Evolutionary conservation across 2,888 invertebrate genomes (phyloP), one percentile per base, ranked within the genome.

Genomic region (Xylota segnis): DNA sequence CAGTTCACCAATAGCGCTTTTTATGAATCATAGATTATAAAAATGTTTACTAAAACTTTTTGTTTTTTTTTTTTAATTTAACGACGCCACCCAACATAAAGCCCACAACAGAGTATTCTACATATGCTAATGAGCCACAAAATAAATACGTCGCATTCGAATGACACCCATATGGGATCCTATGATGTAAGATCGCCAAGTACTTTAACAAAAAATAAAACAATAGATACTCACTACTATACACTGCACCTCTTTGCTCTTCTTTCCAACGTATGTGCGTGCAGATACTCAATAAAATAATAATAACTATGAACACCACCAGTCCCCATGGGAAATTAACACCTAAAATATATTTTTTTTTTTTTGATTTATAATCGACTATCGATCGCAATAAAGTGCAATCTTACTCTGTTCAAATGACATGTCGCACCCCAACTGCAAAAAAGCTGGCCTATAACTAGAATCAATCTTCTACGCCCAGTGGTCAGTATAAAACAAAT

Each of bases 221-320:
- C 6, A 54, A 14, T 29, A 81, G 23, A 23, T 37, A 37, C 81
- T 82, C 58, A 82, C 82, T 76, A 37, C 52, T 14, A 18, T 82
- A 82, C n/a, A 54, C 4, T n/a, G 58, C 43, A 65, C 65, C 18
- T 6, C 14, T 40, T 3, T 27, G 27, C 29, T 70, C 23, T 10
- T 37, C 45, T 27, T 23, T 50, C 29, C 76, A 76, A 18, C 56
- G 50, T n/a, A n/a, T n/a, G 5, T 56, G 68, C 10, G 76, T 58
- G n/a, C 70, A 82, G 4, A 71, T 29, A 34, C 70, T 43, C 9
- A 82, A 40, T 1, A 70, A 45, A 1, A 82, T 43, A 10, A 71
- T 5, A 2, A 82, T n/a, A 7, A 82, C 1, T 34, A 82, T 52
- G 27, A 65, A 76, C 3, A 45, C 56, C 7, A 75, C 6, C 1